phyloP scores from a whole-genome alignment of 2,797 vertebrate species.

The Tokudaia muenninki region DNA sequence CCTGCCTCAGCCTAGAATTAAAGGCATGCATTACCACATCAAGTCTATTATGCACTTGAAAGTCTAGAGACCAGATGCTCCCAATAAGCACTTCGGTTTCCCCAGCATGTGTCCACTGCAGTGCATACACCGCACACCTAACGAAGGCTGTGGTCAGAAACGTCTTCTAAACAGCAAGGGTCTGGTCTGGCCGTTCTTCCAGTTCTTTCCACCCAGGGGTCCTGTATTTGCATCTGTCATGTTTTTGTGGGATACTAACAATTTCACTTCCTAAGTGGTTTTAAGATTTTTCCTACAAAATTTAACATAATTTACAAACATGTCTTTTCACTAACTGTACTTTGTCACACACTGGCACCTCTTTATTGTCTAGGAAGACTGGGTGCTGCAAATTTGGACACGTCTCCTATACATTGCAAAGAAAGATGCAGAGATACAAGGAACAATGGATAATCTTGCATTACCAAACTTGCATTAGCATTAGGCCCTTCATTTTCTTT shows the following conservation, averaged over 20 bases:
- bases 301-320: neutral
- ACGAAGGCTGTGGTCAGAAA: neutral
- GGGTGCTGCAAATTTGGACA: constrained; percentile 47
- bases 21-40: neutral
- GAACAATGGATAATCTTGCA: neutral
- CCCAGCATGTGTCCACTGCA: neutral
- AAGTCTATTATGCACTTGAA: neutral
- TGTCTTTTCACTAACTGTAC: neutral
- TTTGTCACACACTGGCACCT: constrained; percentile 18
- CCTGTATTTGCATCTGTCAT: neutral
- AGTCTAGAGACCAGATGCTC: constrained; percentile 50
- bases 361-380: constrained; percentile 47
- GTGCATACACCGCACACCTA: neutral
- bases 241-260: neutral
- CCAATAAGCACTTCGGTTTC: neutral
- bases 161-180: neutral
- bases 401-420: constrained; percentile 53
- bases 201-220: neutral
- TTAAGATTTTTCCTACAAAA: neutral
- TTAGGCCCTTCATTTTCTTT: neutral
- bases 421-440: neutral
- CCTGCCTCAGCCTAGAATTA: too few relatives aligned
- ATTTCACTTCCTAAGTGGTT: neutral
- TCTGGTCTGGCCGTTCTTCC: neutral
- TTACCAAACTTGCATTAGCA: neutral